Percentiles rank a stretch among this genome's conserved stretches.
Evolutionary conservation across 2,113 vertebrate species (phyloP).

Genomic region (Leucosticte australis): DNA sequence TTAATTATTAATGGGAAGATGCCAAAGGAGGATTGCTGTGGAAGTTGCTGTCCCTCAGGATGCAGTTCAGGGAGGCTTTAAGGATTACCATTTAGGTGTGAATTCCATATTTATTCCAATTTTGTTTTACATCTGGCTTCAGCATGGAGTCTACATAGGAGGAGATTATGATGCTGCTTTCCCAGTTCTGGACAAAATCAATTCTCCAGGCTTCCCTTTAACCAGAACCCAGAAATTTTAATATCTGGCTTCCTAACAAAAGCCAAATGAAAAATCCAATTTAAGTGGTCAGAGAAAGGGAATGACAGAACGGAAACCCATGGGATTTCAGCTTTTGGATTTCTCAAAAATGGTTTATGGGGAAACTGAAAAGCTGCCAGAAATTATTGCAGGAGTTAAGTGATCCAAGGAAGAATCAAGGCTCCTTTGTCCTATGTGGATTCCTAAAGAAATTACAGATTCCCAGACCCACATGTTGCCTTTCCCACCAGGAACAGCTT

Average conservation of each 20-base stretch:
- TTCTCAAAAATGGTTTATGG: neutral
- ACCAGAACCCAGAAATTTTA: neutral
- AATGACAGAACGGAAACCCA: neutral
- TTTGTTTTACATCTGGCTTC: neutral
- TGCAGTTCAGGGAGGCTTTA: neutral
- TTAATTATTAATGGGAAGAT: neutral
- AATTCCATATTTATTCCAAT: neutral
- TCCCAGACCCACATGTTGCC: neutral
- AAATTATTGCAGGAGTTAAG: neutral
- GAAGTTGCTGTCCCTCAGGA: neutral
- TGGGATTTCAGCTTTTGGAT: neutral
- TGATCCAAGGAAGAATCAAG: neutral
- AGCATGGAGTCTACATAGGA: neutral
- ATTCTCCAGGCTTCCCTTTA: neutral
- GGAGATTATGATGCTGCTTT: neutral
- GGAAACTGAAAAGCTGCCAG: neutral
- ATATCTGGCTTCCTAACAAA: neutral
- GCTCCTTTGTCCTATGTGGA: neutral
- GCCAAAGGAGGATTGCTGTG: neutral
- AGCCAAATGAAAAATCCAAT: neutral
- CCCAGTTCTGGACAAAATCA: neutral
- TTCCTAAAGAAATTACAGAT: neutral
- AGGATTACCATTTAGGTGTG: neutral
- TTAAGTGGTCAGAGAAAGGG: neutral
- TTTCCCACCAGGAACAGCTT: neutral